phyloP scores from a whole-genome alignment of 2,113 vertebrate species.

The Centropus unirufus region DNA sequence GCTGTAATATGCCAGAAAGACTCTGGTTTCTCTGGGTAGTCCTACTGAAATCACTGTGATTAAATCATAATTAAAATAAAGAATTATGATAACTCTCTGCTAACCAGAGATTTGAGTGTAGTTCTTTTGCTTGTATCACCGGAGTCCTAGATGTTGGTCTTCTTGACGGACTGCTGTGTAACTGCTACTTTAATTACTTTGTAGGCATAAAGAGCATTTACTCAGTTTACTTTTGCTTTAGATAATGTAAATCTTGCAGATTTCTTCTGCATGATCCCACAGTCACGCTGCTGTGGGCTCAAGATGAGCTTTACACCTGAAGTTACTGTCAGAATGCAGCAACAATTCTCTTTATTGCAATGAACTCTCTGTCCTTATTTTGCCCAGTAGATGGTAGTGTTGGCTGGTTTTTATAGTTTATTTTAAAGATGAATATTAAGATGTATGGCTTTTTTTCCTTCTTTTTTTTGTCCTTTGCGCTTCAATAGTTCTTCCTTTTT shows the following conservation, averaged over 20 bases:
- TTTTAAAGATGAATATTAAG: constrained; percentile 12
- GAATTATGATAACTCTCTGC: background rate
- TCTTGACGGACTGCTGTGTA: background rate
- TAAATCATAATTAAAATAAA: background rate
- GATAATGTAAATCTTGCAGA: background rate
- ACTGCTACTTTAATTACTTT: background rate
- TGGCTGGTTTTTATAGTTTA: constrained; percentile 71
- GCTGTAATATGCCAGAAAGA: background rate
- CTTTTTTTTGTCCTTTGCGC: background rate
- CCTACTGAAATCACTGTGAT: background rate
- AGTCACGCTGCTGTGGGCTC: background rate
- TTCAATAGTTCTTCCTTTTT: background rate
- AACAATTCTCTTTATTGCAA: background rate
- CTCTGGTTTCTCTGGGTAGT: background rate
- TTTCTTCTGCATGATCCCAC: background rate
- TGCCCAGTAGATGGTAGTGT: constrained; percentile 84
- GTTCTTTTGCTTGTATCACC: background rate
- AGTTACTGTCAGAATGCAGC: background rate
- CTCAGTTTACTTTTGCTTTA: background rate
- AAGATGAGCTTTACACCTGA: background rate
- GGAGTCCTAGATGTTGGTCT: background rate
- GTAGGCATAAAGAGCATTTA: background rate
- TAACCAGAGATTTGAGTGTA: background rate
- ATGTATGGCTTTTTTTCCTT: accelerated
- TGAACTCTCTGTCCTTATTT: constrained; percentile 59